Conservation (phyloP, 2,888 invertebrate species). For the Cetonia aurata region DNA sequence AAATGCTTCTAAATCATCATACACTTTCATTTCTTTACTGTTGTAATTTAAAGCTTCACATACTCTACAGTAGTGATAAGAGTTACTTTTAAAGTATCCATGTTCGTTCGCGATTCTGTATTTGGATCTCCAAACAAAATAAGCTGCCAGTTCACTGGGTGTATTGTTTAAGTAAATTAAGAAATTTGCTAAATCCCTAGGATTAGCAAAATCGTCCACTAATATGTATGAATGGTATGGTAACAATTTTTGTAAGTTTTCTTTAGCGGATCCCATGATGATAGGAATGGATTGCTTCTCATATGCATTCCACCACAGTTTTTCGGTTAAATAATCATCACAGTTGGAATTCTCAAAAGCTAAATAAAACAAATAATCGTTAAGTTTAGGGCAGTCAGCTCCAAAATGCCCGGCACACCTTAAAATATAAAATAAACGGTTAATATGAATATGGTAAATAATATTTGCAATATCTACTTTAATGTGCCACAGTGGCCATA, state of each 20-base stretch:
- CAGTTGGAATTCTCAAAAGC: slow-evolving; percentile 80
- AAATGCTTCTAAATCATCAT: slow-evolving; percentile 63
- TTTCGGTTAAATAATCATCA: slow-evolving; percentile 78
- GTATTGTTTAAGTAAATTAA: slow-evolving; percentile 68
- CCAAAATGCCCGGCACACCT: slow-evolving; percentile 76
- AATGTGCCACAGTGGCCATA: slow-evolving; percentile 70
- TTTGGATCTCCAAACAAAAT: slow-evolving; percentile 73
- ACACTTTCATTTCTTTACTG: slow-evolving; percentile 63
- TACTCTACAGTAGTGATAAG: slow-evolving; percentile 74
- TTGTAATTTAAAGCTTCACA: slow-evolving; percentile 79
- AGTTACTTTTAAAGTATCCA: slow-evolving; percentile 74
- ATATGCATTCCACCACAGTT: slow-evolving; percentile 76
- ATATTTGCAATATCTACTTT: slow-evolving; percentile 52
- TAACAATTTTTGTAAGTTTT: slow-evolving; percentile 68
- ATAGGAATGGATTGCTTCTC: slow-evolving; percentile 74
- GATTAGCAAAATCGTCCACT: slow-evolving; percentile 69
- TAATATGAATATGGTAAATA: background rate
- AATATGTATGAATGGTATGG: slow-evolving; percentile 76
- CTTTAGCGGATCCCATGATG: slow-evolving; percentile 72
- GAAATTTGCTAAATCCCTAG: slow-evolving; percentile 69
- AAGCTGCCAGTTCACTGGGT: slow-evolving; percentile 64
- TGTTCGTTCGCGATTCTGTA: slow-evolving; percentile 75
- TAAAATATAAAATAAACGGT: slow-evolving; percentile 29
- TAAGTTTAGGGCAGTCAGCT: slow-evolving; percentile 71
- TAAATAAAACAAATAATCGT: slow-evolving; percentile 76